Percentiles rank a stretch among this genome's conserved stretches.
These are phyloP conservation scores for Sycophila sp. DNA, from an alignment of 1,140 invertebrate genomes.

Conservation along the genomic window DNA sequence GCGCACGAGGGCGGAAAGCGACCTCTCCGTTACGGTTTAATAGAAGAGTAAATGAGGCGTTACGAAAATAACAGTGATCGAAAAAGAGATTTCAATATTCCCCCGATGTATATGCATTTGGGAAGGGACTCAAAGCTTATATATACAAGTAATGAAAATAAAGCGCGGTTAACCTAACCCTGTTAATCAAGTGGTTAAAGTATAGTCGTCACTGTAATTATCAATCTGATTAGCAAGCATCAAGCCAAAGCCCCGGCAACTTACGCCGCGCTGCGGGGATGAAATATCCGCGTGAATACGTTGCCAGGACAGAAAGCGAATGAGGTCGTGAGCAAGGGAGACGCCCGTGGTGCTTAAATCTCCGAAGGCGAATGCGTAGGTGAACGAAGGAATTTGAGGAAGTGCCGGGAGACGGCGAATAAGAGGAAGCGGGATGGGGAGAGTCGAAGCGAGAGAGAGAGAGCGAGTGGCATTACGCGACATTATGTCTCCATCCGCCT, in stretches of 20 bases:
- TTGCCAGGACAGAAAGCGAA: background rate
- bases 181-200: constrained; percentile 13
- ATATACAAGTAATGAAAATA: too few relatives aligned
- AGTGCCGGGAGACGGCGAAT: constrained; percentile 7
- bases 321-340: background rate
- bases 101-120: too few relatives aligned
- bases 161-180: background rate
- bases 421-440: constrained; percentile 37
- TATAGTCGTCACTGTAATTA: constrained; percentile 8
- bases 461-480: constrained; percentile 41
- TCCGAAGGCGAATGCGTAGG: background rate
- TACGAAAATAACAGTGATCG: too few relatives aligned
- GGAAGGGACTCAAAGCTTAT: too few relatives aligned
- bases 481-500: constrained; percentile 64
- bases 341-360: background rate
- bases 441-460: constrained; percentile 31
- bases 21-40: too few relatives aligned
- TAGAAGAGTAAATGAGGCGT: too few relatives aligned
- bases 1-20: too few relatives aligned
- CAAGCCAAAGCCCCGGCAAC: background rate
- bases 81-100: too few relatives aligned
- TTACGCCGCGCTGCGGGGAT: background rate
- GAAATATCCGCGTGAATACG: background rate
- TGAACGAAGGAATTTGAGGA: constrained; percentile 19
- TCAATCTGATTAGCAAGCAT: constrained; percentile 19